Evolutionary conservation across 2,888 invertebrate species (phyloP), one percentile per base, ranked within the genome.

Genomic region (Chaitophorus viminalis): DNA sequence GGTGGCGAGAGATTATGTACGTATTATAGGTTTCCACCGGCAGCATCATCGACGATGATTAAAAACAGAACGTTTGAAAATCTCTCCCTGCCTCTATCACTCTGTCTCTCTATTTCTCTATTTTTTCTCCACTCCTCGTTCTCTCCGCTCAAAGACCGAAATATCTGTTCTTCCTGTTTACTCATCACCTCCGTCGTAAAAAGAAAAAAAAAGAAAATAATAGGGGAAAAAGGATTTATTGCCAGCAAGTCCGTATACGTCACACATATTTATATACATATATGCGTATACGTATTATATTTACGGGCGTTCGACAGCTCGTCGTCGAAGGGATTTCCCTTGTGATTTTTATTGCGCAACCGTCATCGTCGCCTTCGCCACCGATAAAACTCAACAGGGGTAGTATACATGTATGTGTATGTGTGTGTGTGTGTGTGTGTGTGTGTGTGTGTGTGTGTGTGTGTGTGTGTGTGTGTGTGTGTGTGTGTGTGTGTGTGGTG

Each of bases 101-200:
- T 31, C 25, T 31, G 2, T 70, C 70, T 5, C 31, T 31, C 70
- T 3, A 17, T n/a, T 17, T 11, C 70, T 17, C 1, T 70, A 5
- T 39, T 70, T 46, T 82, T 36, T 11, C 72, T 54, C 70, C 46
- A 46, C 54, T 21, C 72, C 36, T 36, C 68, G 31, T 29, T 70
- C 31, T 11, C 3, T n/a, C 31, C 17, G 31, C 33, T 6, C 33
- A 18, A 21, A 72, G 54, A 78, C 85, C 65, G 68, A 85, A 78
- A 86, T 86, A 86, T 86, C 77, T 70, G 86, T 86, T 86, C 86
- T 86, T 86, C 86, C 86, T 86, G 86, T 86, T 86, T 86, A 86
- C 86, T 86, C 86, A 78, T 86, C 86, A 54, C 86, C 77, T 78
- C 77, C 72, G 78, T 86, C 78, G 72, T 86, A 86, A 76, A 75